These are phyloP conservation scores for Cephus pygmeus DNA, from an alignment of 2,888 invertebrate genomes.

Conservation along the genomic window DNA sequence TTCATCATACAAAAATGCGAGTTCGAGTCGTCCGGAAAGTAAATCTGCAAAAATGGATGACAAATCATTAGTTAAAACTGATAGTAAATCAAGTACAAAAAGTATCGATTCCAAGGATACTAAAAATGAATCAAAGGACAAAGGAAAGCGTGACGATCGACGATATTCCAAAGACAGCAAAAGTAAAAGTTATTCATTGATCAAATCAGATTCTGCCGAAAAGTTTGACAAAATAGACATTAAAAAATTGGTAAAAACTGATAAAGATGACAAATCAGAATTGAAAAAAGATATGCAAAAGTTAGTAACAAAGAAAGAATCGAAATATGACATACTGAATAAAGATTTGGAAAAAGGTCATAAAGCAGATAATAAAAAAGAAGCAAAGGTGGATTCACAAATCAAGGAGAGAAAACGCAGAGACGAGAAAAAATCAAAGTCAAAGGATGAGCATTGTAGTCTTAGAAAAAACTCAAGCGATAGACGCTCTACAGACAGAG, in stretches of 20 bases:
- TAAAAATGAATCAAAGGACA: slow-evolving; percentile 51
- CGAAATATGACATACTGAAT: slow-evolving; percentile 20
- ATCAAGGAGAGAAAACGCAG: slow-evolving; percentile 55
- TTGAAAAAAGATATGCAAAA: slow-evolving; percentile 15
- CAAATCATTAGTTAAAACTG: slow-evolving; percentile 13
- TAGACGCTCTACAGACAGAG: slow-evolving; percentile 81
- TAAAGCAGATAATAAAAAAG: slow-evolving; percentile 33
- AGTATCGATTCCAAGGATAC: slow-evolving; percentile 42
- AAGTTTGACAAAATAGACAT: slow-evolving; percentile 41
- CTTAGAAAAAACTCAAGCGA: slow-evolving; percentile 74
- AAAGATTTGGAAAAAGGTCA: slow-evolving; percentile 24
- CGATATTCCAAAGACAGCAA: slow-evolving; percentile 41
- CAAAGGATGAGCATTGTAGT: slow-evolving; percentile 79
- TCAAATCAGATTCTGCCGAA: slow-evolving; percentile 40
- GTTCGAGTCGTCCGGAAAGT: slow-evolving; percentile 47
- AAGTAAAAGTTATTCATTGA: slow-evolving; percentile 27
- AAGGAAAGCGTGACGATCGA: slow-evolving; percentile 44
- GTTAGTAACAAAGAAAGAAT: slow-evolving; percentile 21
- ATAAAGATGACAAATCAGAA: slow-evolving; percentile 35
- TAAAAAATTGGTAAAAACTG: slow-evolving; percentile 66
- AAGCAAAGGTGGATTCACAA: slow-evolving; percentile 39
- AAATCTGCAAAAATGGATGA: slow-evolving; percentile 42
- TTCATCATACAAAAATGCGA: slow-evolving; percentile 46
- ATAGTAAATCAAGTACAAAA: slow-evolving; percentile 39
- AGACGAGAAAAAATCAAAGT: slow-evolving; percentile 65